phyloP scores from a whole-genome alignment of 2,797 vertebrate genomes.

The Alectoris magna region DNA sequence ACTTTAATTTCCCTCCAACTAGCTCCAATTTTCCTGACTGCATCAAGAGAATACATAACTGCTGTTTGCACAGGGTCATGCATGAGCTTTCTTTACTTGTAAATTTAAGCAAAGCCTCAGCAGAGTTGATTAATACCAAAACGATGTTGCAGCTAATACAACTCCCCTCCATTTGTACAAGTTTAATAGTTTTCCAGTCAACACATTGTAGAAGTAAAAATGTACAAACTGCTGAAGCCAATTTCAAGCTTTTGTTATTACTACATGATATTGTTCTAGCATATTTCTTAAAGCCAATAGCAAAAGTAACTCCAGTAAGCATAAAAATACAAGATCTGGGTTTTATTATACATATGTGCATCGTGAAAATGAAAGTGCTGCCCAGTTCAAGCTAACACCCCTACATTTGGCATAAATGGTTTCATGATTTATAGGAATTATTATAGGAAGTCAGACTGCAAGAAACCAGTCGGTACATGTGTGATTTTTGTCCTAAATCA shows the following conservation, averaged over 20 bases:
- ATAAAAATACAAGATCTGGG: background rate
- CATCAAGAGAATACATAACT: background rate
- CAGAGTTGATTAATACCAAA: background rate
- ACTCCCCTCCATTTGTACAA: background rate
- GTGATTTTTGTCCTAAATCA: background rate
- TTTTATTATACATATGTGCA: background rate
- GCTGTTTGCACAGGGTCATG: background rate
- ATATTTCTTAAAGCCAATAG: background rate
- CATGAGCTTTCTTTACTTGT: background rate
- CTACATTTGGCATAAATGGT: background rate
- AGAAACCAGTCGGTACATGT: background rate
- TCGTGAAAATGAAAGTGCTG: background rate
- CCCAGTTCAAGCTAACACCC: background rate
- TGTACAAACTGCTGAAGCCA: background rate
- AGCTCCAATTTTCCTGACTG: background rate
- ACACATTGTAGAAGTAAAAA: background rate
- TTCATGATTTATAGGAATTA: background rate
- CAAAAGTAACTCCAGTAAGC: background rate
- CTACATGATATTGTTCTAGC: background rate
- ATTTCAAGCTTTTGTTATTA: background rate
- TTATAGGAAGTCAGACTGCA: background rate
- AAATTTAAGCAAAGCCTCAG: conserved; percentile 39
- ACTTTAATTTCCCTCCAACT: conserved; percentile 23
- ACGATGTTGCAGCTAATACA: background rate
- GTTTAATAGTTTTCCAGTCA: background rate